A percentile compares a stretch with the other conserved stretches of the same genome.
Evolutionary conservation across 92 coral and sea anemone species (phyloP).

Genomic region (Muricea muricata): DNA sequence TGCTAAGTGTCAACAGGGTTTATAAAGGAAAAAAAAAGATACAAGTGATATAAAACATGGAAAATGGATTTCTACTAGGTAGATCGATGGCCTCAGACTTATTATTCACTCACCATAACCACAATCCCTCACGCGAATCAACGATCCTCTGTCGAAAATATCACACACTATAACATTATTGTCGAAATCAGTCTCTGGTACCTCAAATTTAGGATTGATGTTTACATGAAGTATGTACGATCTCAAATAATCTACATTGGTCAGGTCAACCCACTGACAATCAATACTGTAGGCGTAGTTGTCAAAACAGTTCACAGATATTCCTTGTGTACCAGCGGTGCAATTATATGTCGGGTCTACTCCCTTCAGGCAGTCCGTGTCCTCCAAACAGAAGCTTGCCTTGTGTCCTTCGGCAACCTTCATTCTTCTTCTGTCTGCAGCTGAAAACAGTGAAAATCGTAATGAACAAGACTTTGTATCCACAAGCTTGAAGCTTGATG

Average conservation of each 20-base stretch:
- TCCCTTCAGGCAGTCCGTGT: conserved; percentile 50
- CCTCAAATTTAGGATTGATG: conserved; percentile 49
- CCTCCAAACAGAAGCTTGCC: conserved; percentile 66
- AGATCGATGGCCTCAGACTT: no score
- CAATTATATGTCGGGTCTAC: conserved; percentile 52
- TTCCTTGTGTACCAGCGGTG: conserved; percentile 61
- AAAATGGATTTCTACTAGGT: no score
- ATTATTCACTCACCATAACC: conserved; percentile 56
- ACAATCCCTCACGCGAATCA: conserved; percentile 20
- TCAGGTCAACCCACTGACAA: conserved; percentile 67
- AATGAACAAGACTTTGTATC: background rate
- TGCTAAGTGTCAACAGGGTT: no score
- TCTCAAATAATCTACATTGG: conserved; percentile 15
- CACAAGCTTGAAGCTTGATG: no score
- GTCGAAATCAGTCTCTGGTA: conserved; percentile 62
- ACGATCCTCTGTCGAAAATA: conserved; percentile 39
- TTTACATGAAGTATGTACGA: conserved; percentile 37
- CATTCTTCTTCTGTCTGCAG: background rate
- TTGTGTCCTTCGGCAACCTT: conserved; percentile 67
- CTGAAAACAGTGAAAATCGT: background rate
- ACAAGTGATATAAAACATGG: no score
- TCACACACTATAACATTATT: conserved; percentile 57
- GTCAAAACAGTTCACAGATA: conserved; percentile 65
- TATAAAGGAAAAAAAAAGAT: no score
- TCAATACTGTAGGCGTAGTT: conserved; percentile 55